phyloP scores from a whole-genome alignment of 2,113 vertebrate species.

The Pelusios castaneus region DNA sequence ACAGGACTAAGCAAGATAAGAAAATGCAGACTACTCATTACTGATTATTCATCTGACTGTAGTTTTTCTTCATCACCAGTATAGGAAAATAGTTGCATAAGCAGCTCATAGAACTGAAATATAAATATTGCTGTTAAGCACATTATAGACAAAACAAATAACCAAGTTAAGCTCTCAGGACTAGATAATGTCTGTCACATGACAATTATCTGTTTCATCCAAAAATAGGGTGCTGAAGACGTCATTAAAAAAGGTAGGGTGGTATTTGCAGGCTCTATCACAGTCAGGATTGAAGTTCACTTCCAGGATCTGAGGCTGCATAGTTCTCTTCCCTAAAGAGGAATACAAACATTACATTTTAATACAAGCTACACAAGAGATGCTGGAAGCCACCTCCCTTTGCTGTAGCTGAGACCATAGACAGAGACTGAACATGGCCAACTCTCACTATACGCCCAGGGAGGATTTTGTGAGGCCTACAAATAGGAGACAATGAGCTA shows the following conservation, averaged over 20 bases:
- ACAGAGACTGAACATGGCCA: background rate
- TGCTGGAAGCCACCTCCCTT: background rate
- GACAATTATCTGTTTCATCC: conserved; percentile 82
- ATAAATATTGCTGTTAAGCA: background rate
- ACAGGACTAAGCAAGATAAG: conserved; percentile 6
- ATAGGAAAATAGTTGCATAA: conserved; percentile 25
- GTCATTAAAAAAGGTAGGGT: conserved; percentile 93
- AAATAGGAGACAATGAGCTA: background rate
- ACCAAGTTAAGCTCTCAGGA: background rate
- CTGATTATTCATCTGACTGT: background rate
- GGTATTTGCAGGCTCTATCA: conserved; percentile 91
- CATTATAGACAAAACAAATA: background rate
- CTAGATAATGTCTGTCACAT: conserved; percentile 83
- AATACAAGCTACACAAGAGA: background rate
- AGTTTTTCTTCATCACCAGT: background rate
- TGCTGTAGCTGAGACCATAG: background rate
- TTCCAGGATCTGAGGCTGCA: conserved; percentile 95
- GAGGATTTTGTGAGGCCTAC: background rate
- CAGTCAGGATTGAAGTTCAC: conserved; percentile 97
- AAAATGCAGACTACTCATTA: background rate
- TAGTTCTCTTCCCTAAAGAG: conserved; percentile 81
- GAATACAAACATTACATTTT: background rate
- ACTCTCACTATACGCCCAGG: background rate
- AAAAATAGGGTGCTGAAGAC: conserved; percentile 93
- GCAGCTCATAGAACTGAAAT: conserved; percentile 54